Percentiles rank a stretch among this genome's conserved stretches.
Conservation (phyloP, 53 echinoderm and acorn worm genomes). For the Henricia sp. region DNA sequence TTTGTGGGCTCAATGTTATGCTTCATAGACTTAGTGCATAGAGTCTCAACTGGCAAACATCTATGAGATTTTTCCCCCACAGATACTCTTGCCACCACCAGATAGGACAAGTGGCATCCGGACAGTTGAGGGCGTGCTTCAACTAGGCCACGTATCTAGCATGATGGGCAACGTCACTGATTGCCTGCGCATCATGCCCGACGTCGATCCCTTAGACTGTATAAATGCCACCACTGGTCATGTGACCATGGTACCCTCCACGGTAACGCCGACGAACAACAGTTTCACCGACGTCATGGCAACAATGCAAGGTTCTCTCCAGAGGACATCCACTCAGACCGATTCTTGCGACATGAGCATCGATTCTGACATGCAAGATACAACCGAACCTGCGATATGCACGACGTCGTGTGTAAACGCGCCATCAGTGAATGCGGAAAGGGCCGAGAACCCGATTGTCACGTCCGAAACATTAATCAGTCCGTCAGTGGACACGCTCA, state of each 20-base stretch:
- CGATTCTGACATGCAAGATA: background rate
- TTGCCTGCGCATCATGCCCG: constrained; percentile 56
- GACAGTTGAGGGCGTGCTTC: constrained; percentile 19
- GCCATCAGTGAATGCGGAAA: background rate
- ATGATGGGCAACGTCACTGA: constrained; percentile 61
- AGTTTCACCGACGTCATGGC: constrained; percentile 34
- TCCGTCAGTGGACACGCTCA: constrained; percentile 4
- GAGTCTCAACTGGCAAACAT: too few species aligned
- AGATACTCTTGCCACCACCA: background rate
- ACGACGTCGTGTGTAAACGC: too few species aligned
- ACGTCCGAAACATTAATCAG: constrained; percentile 16
- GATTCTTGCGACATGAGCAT: background rate
- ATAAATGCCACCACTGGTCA: constrained; percentile 12
- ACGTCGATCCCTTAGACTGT: constrained; percentile 22
- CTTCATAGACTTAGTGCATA: too few species aligned
- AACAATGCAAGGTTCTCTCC: constrained; percentile 9
- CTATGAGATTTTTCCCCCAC: too few species aligned
- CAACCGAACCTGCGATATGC: background rate
- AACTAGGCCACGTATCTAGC: constrained; percentile 54
- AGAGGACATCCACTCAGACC: background rate
- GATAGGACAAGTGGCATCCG: background rate
- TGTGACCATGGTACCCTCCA: background rate
- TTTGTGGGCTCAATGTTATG: too few species aligned
- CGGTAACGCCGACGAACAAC: constrained; percentile 7
- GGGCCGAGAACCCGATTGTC: background rate